A percentile compares a stretch with the other conserved stretches of the same genome.
These are phyloP conservation scores for Drosophila bipectinata DNA, from an alignment of 1,140 invertebrate genomes.

Conservation along the genomic window DNA sequence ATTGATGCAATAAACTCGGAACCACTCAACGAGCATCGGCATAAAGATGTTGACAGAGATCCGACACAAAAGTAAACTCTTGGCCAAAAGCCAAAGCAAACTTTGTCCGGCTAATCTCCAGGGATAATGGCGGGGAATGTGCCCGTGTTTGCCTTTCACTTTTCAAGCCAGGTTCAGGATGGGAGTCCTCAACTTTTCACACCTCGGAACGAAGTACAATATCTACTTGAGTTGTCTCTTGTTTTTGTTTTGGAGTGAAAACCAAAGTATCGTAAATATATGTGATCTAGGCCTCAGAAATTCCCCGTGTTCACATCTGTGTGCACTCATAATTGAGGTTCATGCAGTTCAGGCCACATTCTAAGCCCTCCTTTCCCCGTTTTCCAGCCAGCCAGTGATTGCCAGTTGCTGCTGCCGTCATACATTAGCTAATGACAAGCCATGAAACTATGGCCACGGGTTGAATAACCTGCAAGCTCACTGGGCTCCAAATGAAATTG, in stretches of 20 bases:
- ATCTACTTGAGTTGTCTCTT: not conserved
- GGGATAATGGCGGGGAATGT: constrained; percentile 21
- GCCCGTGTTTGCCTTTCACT: constrained; percentile 43
- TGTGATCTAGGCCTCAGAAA: constrained; percentile 7
- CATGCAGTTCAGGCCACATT: constrained; percentile 23
- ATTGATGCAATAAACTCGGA: constrained; percentile 35
- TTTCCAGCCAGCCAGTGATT: constrained; percentile 27
- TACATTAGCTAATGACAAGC: constrained; percentile 74
- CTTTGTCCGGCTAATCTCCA: constrained; percentile 27
- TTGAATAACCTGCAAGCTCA: constrained; percentile 64
- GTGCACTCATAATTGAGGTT: constrained; percentile 55
- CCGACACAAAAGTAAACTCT: constrained; percentile 15
- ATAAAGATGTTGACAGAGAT: constrained; percentile 46
- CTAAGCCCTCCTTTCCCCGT: constrained; percentile 13
- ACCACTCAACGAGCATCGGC: constrained; percentile 18
- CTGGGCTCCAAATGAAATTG: constrained; percentile 71
- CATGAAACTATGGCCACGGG: constrained; percentile 52
- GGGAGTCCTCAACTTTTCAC: not conserved
- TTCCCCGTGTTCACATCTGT: constrained; percentile 25
- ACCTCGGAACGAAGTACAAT: not conserved
- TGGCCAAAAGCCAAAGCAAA: not conserved
- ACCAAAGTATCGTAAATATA: not conserved
- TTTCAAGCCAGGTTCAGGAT: constrained; percentile 19
- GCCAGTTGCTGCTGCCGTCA: constrained; percentile 23
- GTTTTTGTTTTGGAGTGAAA: not conserved